These are phyloP conservation scores for Clinocottus analis DNA, from an alignment of 2,113 vertebrate species.

Conservation along the genomic window DNA sequence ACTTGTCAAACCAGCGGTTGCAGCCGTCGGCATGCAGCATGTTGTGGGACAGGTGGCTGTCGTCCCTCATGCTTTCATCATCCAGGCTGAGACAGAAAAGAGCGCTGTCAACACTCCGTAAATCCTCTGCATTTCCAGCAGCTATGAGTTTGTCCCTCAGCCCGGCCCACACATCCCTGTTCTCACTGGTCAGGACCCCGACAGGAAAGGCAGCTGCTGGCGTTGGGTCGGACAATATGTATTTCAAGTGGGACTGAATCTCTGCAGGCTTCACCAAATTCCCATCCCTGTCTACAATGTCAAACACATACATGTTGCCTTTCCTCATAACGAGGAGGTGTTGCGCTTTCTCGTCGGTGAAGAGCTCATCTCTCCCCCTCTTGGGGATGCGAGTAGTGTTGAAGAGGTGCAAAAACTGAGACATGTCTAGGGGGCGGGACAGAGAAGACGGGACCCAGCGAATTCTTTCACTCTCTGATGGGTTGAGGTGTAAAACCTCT, in stretches of 20 bases:
- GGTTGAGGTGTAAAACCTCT: constrained; percentile 48
- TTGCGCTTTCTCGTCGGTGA: constrained; percentile 85
- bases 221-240: constrained; percentile 87
- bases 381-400: constrained; percentile 93
- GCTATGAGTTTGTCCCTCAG: constrained; percentile 87
- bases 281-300: constrained; percentile 89
- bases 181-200: constrained; percentile 91
- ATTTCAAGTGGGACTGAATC: constrained; percentile 91
- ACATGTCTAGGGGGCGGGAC: constrained; percentile 97
- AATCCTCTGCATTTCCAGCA: constrained; percentile 85
- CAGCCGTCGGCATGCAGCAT: constrained; percentile 95
- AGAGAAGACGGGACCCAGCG: constrained; percentile 80
- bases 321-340: constrained; percentile 92
- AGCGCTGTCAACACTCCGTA: constrained; percentile 88
- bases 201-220: constrained; percentile 85
- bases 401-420: constrained; percentile 97
- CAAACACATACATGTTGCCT: constrained; percentile 94
- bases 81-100: constrained; percentile 95
- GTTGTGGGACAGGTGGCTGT: constrained; percentile 89
- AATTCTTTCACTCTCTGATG: too few relatives aligned
- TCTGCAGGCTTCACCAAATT: constrained; percentile 87
- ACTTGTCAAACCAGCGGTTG: constrained; percentile 99
- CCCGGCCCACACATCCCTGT: constrained; percentile 90
- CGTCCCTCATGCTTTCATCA: constrained; percentile 87
- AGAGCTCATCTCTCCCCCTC: constrained; percentile 85